Evolutionary conservation across 2,797 vertebrate genomes (phyloP).

Genomic region (Sebastes nivosus): DNA sequence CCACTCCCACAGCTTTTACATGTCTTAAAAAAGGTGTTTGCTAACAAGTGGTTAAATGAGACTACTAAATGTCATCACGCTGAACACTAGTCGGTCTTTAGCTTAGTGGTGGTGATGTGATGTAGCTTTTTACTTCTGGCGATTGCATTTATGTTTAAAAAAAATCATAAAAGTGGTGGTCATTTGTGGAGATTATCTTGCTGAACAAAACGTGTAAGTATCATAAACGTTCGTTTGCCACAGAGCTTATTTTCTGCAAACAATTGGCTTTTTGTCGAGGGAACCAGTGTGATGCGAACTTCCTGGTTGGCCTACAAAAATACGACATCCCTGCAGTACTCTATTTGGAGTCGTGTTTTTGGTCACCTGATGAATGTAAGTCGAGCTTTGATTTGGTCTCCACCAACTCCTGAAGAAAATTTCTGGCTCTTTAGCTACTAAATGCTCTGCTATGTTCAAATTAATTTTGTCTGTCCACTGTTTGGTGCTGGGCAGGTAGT

Average conservation of each 20-base stretch:
- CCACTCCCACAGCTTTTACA: no score
- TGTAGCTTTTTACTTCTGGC: no score
- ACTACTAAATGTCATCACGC: no score
- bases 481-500: background rate
- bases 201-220: no score
- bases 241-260: background rate
- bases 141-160: no score
- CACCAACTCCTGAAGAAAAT: background rate
- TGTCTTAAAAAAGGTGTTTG: no score
- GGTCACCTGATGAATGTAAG: background rate
- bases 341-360: background rate
- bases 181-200: no score
- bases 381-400: background rate
- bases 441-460: background rate
- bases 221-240: no score
- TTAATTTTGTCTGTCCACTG: background rate
- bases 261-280: background rate
- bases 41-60: no score
- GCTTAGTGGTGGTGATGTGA: no score
- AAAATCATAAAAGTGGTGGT: no score
- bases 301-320: background rate
- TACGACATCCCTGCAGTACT: background rate
- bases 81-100: no score
- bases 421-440: background rate
- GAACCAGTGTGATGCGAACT: background rate